Conservation (phyloP, 2,888 invertebrate species). For the Agrochola litura region DNA sequence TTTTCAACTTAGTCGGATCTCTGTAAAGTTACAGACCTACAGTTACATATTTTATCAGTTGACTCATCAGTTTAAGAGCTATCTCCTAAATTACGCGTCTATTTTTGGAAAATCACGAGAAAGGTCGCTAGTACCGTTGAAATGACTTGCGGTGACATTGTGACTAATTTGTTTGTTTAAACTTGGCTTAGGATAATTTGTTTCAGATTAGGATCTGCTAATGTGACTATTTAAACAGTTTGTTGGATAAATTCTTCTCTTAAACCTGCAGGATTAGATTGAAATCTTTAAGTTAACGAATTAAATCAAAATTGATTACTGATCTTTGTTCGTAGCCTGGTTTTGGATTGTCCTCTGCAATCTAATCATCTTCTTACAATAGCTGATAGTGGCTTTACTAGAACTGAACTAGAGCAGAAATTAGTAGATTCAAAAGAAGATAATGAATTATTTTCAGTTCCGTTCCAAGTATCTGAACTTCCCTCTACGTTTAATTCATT, state of each 20-base stretch:
- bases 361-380: not conserved
- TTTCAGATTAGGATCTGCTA: constrained; percentile 45
- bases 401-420: not conserved
- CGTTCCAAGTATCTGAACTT: not conserved
- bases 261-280: not conserved
- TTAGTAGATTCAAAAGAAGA: not conserved
- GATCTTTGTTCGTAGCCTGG: not conserved
- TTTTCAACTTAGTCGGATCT: constrained; percentile 7
- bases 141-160: constrained; percentile 55
- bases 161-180: constrained; percentile 68
- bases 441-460: not conserved
- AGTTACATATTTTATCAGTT: constrained; percentile 41
- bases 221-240: constrained; percentile 28
- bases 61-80: constrained; percentile 36
- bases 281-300: not conserved
- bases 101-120: constrained; percentile 48
- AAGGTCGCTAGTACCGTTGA: constrained; percentile 54
- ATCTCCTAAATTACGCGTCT: constrained; percentile 36
- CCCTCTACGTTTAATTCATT: not conserved
- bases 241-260: constrained; percentile 1
- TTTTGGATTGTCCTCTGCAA: too few relatives aligned
- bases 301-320: not conserved
- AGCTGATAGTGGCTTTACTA: not conserved
- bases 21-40: constrained; percentile 11
- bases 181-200: constrained; percentile 37